Percentiles rank a stretch among this genome's conserved stretches.
Conservation (phyloP, 2,797 vertebrate genomes). For the Graptemys geographica region DNA sequence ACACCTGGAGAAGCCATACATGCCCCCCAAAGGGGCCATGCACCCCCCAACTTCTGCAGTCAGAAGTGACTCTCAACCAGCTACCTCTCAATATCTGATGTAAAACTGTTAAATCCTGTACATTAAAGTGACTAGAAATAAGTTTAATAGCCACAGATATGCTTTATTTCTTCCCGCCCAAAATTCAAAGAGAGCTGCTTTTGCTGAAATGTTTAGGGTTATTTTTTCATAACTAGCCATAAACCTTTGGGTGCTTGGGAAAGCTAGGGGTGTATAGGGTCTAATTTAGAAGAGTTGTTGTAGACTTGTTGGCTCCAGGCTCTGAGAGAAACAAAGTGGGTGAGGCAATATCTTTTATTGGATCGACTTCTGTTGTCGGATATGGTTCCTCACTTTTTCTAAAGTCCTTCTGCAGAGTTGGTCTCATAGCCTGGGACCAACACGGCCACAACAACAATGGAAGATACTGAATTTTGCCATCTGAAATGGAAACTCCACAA, state of each 20-base stretch:
- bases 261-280: neutral
- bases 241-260: neutral
- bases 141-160: neutral
- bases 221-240: neutral
- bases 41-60: too few relatives aligned
- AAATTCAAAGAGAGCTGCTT: neutral
- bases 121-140: neutral
- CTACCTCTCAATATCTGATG: neutral
- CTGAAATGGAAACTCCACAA: neutral
- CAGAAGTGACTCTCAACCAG: neutral
- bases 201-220: too few relatives aligned
- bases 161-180: neutral
- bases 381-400: neutral
- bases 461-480: neutral
- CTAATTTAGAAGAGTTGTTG: neutral
- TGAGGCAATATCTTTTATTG: neutral
- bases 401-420: neutral
- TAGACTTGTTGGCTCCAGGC: neutral
- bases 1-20: too few relatives aligned
- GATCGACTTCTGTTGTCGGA: neutral
- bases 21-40: too few relatives aligned
- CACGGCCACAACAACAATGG: neutral
- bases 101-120: neutral
- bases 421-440: neutral
- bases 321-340: neutral